phyloP scores from a whole-genome alignment of 1,140 invertebrate genomes.

The Cyclargus thomasi region DNA sequence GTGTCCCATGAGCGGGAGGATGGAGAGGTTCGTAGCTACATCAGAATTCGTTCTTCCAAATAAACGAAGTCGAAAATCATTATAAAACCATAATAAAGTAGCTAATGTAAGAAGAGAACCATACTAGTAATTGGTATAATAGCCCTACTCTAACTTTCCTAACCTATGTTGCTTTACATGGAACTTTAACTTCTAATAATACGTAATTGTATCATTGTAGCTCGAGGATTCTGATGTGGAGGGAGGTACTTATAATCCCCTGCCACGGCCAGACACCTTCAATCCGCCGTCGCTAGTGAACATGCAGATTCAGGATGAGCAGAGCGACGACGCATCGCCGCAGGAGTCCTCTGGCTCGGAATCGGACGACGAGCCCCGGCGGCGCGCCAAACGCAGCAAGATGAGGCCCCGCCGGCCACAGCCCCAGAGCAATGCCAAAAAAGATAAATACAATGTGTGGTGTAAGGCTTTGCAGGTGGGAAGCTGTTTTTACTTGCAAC shows the following conservation, averaged over 20 bases:
- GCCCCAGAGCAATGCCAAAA: slow-evolving; percentile 41
- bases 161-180: not conserved
- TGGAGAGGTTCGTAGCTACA: slow-evolving; percentile 51
- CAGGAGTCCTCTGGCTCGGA: slow-evolving; percentile 56
- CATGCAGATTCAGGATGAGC: slow-evolving; percentile 69
- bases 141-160: not conserved
- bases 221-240: slow-evolving; percentile 68
- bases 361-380: slow-evolving; percentile 55
- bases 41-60: not conserved
- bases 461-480: slow-evolving; percentile 63
- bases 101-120: too few relatives aligned
- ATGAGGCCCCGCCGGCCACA: slow-evolving; percentile 51
- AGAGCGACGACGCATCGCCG: slow-evolving; percentile 55
- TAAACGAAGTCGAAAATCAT: not conserved
- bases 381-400: slow-evolving; percentile 57
- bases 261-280: slow-evolving; percentile 58
- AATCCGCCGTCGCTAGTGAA: slow-evolving; percentile 64
- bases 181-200: not conserved
- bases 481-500: too few relatives aligned
- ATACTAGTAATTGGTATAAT: not conserved
- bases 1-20: slow-evolving; percentile 60
- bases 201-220: slow-evolving; percentile 35
- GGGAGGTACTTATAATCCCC: slow-evolving; percentile 61
- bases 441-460: slow-evolving; percentile 69
- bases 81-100: not conserved